Conservation (phyloP, 2,113 vertebrate species). For the Pithys albifrons region DNA sequence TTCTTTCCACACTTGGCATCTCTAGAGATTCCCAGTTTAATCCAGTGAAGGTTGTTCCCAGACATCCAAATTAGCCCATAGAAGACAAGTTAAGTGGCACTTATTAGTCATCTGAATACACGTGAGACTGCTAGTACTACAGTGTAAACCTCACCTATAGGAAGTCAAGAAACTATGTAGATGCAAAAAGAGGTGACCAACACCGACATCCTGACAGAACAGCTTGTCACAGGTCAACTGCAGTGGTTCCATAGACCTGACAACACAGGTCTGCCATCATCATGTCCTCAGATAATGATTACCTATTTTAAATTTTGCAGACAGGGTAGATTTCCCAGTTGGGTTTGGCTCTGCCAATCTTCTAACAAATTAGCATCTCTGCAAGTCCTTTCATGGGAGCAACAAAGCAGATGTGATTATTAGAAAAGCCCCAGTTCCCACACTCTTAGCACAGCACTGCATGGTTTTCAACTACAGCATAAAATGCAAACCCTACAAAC, state of each 20-base stretch:
- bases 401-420: background rate
- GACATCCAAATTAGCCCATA: background rate
- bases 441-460: background rate
- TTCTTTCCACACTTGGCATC: background rate
- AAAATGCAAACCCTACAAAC: background rate
- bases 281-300: background rate
- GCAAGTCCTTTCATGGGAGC: background rate
- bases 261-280: background rate
- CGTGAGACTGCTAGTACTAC: background rate
- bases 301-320: background rate
- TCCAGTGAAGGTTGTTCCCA: background rate
- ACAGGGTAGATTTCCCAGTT: background rate
- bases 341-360: background rate
- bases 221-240: background rate
- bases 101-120: background rate
- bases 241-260: background rate
- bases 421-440: background rate
- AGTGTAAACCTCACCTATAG: background rate
- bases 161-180: background rate
- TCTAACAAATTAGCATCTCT: background rate
- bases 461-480: background rate
- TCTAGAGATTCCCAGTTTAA: background rate
- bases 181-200: background rate
- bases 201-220: background rate
- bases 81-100: background rate